Conservation (phyloP, 2,888 invertebrate genomes). For the Deilephila porcellus region DNA sequence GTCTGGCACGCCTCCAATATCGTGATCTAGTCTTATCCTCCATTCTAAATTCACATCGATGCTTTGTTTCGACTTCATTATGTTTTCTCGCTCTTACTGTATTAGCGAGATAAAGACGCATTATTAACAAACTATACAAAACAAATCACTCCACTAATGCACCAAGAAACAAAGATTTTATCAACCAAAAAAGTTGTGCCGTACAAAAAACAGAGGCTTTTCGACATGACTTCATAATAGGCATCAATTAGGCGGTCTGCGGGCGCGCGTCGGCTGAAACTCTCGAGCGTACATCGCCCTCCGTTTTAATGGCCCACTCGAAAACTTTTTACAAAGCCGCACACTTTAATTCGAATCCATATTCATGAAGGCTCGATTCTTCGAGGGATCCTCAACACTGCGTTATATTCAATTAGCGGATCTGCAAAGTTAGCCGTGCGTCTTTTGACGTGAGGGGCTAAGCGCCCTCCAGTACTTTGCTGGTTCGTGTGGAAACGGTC, state of each 20-base stretch:
- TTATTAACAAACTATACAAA: background rate
- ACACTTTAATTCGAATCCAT: conserved; percentile 70
- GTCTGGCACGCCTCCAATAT: conserved; percentile 69
- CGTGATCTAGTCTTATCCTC: conserved; percentile 42
- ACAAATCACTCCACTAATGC: conserved; percentile 7
- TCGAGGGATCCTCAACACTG: conserved; percentile 58
- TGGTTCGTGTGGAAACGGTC: conserved; percentile 8
- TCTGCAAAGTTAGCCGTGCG: conserved; percentile 30
- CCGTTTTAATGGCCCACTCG: conserved; percentile 63
- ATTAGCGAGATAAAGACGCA: background rate
- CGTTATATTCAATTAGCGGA: conserved; percentile 75
- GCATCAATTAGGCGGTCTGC: conserved; percentile 27
- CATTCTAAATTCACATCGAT: conserved; percentile 44
- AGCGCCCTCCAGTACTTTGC: conserved; percentile 35
- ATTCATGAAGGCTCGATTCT: conserved; percentile 69
- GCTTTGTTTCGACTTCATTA: conserved; percentile 45
- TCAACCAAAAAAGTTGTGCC: conserved; percentile 10
- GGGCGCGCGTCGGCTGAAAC: conserved; percentile 33
- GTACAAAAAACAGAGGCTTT: conserved; percentile 12
- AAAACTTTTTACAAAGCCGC: conserved; percentile 65
- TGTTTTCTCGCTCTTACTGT: conserved; percentile 17
- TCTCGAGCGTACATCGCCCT: conserved; percentile 51
- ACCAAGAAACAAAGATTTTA: conserved; percentile 3
- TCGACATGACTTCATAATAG: conserved; percentile 26
- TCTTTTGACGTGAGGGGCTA: conserved; percentile 47